Evolutionary conservation across 2,113 vertebrate species (phyloP).

Genomic region (Raja brachyura): DNA sequence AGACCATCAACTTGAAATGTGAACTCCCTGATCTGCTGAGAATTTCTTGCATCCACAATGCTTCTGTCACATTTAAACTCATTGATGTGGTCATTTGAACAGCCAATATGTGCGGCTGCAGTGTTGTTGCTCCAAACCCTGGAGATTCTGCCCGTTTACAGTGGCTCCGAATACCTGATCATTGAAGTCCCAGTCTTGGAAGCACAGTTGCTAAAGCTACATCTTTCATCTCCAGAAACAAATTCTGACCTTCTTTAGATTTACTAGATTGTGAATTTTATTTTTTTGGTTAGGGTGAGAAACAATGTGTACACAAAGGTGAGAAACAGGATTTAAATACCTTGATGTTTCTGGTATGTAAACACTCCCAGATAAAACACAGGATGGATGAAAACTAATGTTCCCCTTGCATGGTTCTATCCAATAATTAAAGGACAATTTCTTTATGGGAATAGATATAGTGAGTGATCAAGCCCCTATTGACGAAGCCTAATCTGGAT

Average conservation of each 20-base stretch:
- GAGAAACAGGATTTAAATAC: not conserved
- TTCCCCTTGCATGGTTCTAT: not conserved
- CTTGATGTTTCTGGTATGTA: not conserved
- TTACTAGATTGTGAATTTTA: not conserved
- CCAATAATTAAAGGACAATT: not conserved
- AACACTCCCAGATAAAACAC: not conserved
- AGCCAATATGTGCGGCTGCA: not conserved
- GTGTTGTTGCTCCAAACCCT: not conserved
- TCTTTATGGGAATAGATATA: not conserved
- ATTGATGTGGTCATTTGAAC: not conserved
- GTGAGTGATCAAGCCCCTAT: too few species aligned
- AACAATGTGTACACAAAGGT: not conserved
- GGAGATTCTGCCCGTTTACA: not conserved
- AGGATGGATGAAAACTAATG: too few species aligned
- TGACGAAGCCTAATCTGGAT: too few species aligned
- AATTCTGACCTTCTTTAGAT: not conserved
- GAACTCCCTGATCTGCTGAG: too few species aligned
- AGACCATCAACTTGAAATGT: too few species aligned
- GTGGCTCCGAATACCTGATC: not conserved
- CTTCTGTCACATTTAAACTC: not conserved
- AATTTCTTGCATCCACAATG: too few species aligned
- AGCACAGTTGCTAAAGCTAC: not conserved
- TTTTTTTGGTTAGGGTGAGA: not conserved
- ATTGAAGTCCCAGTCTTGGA: not conserved
- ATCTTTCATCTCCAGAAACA: not conserved